Percentiles rank a stretch among this genome's conserved stretches.
These are phyloP conservation scores for Eupsilia transversa DNA, from an alignment of 2,888 invertebrate genomes.

Conservation along the genomic window DNA sequence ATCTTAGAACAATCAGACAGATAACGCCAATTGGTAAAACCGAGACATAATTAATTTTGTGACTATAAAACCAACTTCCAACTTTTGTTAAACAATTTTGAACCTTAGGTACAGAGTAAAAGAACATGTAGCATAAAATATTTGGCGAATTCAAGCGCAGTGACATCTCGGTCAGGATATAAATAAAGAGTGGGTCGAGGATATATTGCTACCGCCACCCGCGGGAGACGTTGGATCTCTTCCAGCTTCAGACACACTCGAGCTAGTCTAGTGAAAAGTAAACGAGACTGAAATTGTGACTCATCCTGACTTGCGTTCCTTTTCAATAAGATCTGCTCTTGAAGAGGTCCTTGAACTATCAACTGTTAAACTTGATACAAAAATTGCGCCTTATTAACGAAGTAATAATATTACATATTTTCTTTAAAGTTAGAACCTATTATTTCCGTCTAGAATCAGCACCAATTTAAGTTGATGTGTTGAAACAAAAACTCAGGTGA, in stretches of 20 bases:
- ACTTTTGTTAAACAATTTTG: constrained; percentile 30
- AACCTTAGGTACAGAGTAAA: constrained; percentile 35
- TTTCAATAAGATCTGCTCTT: constrained; percentile 44
- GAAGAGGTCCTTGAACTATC: constrained; percentile 41
- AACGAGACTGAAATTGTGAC: constrained; percentile 47
- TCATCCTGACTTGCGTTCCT: constrained; percentile 43
- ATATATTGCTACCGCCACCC: constrained; percentile 64
- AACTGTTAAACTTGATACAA: constrained; percentile 17
- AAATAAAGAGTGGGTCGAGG: constrained; percentile 70
- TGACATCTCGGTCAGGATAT: constrained; percentile 68
- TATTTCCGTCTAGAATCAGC: constrained; percentile 27
- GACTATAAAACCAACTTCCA: constrained; percentile 20
- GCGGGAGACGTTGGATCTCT: constrained; percentile 69
- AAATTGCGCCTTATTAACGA: constrained; percentile 10
- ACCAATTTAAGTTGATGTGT: constrained; percentile 28
- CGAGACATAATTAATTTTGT: constrained; percentile 35
- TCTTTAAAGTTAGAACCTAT: constrained; percentile 9
- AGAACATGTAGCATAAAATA: constrained; percentile 43
- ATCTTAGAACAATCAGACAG: constrained; percentile 56
- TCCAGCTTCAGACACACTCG: constrained; percentile 66
- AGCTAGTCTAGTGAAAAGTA: constrained; percentile 49
- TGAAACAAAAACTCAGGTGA: constrained; percentile 42
- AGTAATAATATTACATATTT: constrained; percentile 3
- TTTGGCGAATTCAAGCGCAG: constrained; percentile 52
- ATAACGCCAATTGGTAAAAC: constrained; percentile 60